Conservation (phyloP, 2,113 vertebrate genomes). For the Antigone vipio region DNA sequence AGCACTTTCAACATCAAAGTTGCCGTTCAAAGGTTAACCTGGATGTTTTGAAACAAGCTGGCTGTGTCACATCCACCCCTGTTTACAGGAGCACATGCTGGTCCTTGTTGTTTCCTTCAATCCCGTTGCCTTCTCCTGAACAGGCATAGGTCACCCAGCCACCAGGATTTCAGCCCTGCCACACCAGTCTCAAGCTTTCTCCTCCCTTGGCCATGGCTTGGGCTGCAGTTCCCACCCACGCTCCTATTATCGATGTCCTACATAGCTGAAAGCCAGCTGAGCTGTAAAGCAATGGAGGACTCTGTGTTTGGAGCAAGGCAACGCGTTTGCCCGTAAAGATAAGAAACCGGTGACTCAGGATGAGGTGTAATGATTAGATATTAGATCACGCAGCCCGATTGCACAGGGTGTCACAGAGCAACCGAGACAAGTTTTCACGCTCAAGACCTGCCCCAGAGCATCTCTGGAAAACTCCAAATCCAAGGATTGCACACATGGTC, state of each 20-base stretch:
- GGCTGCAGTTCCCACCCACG: neutral
- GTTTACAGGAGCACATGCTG: neutral
- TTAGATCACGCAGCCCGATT: fast-evolving
- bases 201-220: neutral
- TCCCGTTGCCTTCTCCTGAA: neutral
- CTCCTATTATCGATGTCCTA: neutral
- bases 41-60: neutral
- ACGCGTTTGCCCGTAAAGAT: fast-evolving
- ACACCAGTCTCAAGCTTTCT: neutral
- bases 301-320: neutral
- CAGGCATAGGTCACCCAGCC: neutral
- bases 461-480: neutral
- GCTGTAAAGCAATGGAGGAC: neutral
- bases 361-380: fast-evolving
- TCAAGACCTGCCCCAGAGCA: neutral
- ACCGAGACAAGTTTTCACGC: fast-evolving
- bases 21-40: neutral
- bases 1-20: neutral
- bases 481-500: neutral
- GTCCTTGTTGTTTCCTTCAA: neutral
- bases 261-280: neutral
- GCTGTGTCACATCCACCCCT: neutral
- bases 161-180: fast-evolving
- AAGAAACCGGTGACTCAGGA: neutral
- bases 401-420: neutral